phyloP scores from a whole-genome alignment of 2,113 vertebrate genomes.

The Phalacrocorax pelagicus region DNA sequence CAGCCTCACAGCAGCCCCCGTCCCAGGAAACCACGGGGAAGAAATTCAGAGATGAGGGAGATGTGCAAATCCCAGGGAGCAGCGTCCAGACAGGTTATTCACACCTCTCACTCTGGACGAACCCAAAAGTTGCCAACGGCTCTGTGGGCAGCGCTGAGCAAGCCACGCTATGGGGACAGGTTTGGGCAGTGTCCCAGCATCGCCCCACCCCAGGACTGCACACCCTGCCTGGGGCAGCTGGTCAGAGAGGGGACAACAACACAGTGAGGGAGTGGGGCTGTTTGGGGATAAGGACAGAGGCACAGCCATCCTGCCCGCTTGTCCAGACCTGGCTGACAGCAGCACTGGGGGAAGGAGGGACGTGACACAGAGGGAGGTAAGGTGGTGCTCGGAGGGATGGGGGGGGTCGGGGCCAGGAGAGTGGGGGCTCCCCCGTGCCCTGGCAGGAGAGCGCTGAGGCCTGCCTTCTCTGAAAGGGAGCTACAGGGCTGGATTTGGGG shows the following conservation, averaged over 20 bases:
- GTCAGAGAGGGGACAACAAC: background rate
- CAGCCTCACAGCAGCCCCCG: accelerated
- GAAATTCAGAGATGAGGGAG: background rate
- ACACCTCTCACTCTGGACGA: accelerated
- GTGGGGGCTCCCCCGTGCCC: background rate
- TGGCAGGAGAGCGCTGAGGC: background rate
- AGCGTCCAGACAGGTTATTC: background rate
- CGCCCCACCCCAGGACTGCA: background rate
- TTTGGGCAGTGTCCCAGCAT: background rate
- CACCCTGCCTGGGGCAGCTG: background rate
- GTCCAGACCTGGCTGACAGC: background rate
- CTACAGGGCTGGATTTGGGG: background rate
- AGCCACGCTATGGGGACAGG: background rate
- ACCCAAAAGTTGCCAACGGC: background rate
- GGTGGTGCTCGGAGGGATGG: background rate
- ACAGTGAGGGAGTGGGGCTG: accelerated
- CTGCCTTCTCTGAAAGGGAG: background rate
- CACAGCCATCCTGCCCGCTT: too few species aligned
- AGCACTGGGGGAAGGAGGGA: background rate
- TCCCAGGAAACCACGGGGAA: background rate
- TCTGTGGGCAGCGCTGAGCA: background rate
- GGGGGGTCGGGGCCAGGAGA: background rate
- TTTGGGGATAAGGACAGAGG: background rate
- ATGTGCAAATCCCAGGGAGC: accelerated
- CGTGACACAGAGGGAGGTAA: background rate